Base-by-base conservation (phyloP, 2,888 invertebrate species). In the Microctonus aethiopoides region DNA sequence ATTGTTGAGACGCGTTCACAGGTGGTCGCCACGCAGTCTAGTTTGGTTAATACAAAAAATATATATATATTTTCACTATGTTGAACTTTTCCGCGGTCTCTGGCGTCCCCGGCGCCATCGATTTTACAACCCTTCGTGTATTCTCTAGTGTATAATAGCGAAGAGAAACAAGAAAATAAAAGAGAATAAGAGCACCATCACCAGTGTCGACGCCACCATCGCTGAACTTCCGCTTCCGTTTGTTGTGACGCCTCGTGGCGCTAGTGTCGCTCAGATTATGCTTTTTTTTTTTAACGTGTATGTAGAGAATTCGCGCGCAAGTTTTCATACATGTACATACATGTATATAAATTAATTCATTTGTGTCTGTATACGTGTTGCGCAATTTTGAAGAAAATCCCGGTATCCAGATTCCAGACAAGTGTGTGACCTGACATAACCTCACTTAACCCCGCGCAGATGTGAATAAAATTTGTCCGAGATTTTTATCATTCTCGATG, bases 1-100 rank as follows among this genome's bases (percentile, higher is more conserved):
- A 46, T 7, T 46, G 2, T 20, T 20, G n/a, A 4, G 16, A 16
- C 22, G 20, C 59, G 34, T n/a, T 83, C 80, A 83, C 84, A 83
- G 83, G 83, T 83, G 82, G 83, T 84, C 84, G 83, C 81, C 83
- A 82, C 82, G 84, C 84, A 84, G 83, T 82, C 83, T 83, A 77
- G 77, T 32, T 32, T 22, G 68, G 68, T 68, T 72, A 71, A 78
- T 77, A 78, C 81, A 81, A 78, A 51, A 26, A 54, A 41, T 66
- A 63, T 57, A 36, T 67, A 64, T 68, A 46, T 63, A 74, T 74
- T 67, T 16, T 16, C 3, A 5, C 16, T 46, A 16, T 16, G 46
- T 46, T 39, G 71, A 73, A 67, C 68, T 46, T 59, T 51, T 52
- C 36, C 20, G 41, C 32, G 26, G 36, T 36, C 54, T 36, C 34